Conservation (phyloP, 2,888 invertebrate species). For the Dryococelus australis region DNA sequence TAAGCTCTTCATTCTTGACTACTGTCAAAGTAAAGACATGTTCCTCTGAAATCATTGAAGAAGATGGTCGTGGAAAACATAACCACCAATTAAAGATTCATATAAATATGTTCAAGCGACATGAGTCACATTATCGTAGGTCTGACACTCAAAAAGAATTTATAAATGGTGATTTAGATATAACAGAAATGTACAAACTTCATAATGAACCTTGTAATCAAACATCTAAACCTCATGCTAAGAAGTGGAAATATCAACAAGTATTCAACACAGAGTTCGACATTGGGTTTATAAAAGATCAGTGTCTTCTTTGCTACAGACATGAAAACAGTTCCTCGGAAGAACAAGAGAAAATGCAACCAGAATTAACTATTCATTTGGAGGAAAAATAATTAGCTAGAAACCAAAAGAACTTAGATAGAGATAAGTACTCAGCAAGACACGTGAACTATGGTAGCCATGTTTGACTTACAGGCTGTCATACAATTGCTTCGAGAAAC, state of each 20-base stretch:
- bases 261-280: background rate
- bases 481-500: too few species aligned
- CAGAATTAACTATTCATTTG: background rate
- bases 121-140: background rate
- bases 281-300: background rate
- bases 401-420: too few species aligned
- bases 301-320: background rate
- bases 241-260: background rate
- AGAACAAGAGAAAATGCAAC: background rate
- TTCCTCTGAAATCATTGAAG: background rate
- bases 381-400: too few species aligned
- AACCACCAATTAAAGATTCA: background rate
- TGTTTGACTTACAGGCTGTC: too few species aligned
- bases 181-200: background rate
- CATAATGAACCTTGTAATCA: background rate
- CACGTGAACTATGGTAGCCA: too few species aligned
- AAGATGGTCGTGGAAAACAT: background rate
- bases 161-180: background rate
- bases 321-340: background rate
- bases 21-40: background rate
- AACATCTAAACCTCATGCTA: background rate
- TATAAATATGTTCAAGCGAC: slow-evolving; percentile 1
- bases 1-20: background rate
- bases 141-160: background rate
- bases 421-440: too few species aligned